Base-by-base conservation (phyloP, 2,888 invertebrate genomes). In the Lacanobia oleracea region DNA sequence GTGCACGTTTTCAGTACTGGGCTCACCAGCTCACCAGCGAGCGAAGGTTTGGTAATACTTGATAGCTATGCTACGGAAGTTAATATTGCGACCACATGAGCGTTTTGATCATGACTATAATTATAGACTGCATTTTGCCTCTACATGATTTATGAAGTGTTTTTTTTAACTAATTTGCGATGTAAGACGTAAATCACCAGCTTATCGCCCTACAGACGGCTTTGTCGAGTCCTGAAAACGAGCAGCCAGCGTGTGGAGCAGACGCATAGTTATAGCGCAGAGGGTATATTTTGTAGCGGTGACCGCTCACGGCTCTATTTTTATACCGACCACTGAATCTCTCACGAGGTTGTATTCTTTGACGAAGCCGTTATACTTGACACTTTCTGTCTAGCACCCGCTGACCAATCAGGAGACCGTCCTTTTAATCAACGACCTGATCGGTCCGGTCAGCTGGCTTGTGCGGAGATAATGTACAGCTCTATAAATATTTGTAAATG, bases 251-350 rank as follows among this genome's bases (percentile, higher is more conserved):
- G 64, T n/a, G 23, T 45, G 23, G 64, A 64, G 60, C 78, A 79
- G 73, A 67, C 43, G 27, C 45, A 37, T 84, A 76, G 57, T 59
- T 63, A 84, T 92, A 91, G 86, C 84, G 85, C 88, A 89, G 90
- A 92, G 88, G 85, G 86, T 86, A 88, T 92, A 91, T 90, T 90
- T 89, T 87, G 88, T 91, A 91, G 90, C 83, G 86, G 84, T 88
- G 87, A 87, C 85, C 88, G 88, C 87, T 87, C 86, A 88, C 88
- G 89, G 89, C 91, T 93, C 91, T 94, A 94, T 94, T 94, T 94
- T 94, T 94, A 89, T 94, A 94, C 90, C 88, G 90, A 90, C 84
- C 86, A 87, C 87, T 83, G 91, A 90, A 91, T 90, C 90, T 90
- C 90, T 81, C 81, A 67, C 61, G 88, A 88, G 85, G 76, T 87